Evolutionary conservation across 2,797 vertebrate species (phyloP).

Genomic region (Chiroxiphia lanceolata): DNA sequence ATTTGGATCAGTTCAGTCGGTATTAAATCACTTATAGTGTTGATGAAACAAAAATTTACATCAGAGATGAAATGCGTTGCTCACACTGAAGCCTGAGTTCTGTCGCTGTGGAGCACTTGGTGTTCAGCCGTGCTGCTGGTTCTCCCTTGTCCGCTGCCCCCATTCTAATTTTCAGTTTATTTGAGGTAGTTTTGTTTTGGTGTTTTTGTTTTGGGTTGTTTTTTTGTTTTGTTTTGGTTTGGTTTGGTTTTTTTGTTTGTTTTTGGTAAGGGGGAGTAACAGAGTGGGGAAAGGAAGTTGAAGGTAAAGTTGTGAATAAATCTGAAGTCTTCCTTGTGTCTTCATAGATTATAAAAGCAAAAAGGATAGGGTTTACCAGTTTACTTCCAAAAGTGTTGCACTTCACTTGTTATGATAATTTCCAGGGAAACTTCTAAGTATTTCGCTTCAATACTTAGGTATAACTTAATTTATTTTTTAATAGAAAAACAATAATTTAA

Average conservation of each 20-base stretch:
- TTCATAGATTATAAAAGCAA: background rate
- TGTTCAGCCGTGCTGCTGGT: fast-evolving
- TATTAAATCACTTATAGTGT: background rate
- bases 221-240: background rate
- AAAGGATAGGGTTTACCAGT: background rate
- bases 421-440: background rate
- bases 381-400: background rate
- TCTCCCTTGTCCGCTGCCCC: background rate
- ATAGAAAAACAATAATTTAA: background rate
- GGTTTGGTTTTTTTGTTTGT: background rate
- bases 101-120: fast-evolving
- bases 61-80: background rate
- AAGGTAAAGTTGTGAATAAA: background rate
- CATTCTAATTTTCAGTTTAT: background rate
- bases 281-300: background rate
- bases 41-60: constrained; percentile 13
- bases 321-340: background rate
- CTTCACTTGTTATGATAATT: background rate
- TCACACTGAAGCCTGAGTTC: background rate
- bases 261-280: fast-evolving
- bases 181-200: background rate
- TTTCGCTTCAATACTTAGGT: background rate
- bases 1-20: background rate
- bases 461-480: background rate
- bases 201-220: fast-evolving